Evolutionary conservation across 2,113 vertebrate genomes (phyloP), one percentile per base, ranked within the genome.

Genomic region (Sylvia atricapilla): DNA sequence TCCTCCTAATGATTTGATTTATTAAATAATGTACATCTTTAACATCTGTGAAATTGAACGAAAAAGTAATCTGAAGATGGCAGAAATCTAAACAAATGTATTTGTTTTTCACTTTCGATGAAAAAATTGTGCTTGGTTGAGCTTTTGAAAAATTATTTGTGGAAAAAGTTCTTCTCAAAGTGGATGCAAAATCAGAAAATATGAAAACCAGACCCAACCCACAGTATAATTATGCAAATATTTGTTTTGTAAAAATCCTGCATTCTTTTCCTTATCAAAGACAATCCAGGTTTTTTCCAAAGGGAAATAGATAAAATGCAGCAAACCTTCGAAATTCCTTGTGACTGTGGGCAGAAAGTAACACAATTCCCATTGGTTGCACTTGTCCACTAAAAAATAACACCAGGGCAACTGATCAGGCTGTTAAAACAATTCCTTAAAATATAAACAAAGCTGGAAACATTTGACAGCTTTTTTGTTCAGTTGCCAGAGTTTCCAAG

Each of bases 61-160:
- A 79, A 81, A 90, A 39, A 23, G 21, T 24, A 1, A 22, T 19
- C 18, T 73, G 46, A 64, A 67, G 12, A 11, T 47, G 49, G 10
- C 14, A 74, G 18, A 39, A 84, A 53, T 75, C 6, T 50, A 69
- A 88, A 66, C 4, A 69, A 75, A 27, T 1, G 0, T 8, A 19
- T 41, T 79, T 2, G 50, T 41, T 80, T 25, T n/a, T 69, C 0
- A 1, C 21, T 79, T 64, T 64, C 5, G 47, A 4, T 28, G 24
- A 6, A 39, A 1, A 56, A 28, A 37, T 13, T 50, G 6, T 81
- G 13, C 18, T 16, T 27, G 15, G 35, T 35, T 0, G 0, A 44
- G 7, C 3, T 58, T 53, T 69, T 33, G 15, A 28, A 87, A 63
- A 89, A 49, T 19, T 25, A 70, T 9, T 69, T 83, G 18, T 56